Evolutionary conservation across 53 echinoderm and acorn worm genomes (phyloP), one percentile per base, ranked within the genome.

Genomic region (Mesocentrotus franciscanus): DNA sequence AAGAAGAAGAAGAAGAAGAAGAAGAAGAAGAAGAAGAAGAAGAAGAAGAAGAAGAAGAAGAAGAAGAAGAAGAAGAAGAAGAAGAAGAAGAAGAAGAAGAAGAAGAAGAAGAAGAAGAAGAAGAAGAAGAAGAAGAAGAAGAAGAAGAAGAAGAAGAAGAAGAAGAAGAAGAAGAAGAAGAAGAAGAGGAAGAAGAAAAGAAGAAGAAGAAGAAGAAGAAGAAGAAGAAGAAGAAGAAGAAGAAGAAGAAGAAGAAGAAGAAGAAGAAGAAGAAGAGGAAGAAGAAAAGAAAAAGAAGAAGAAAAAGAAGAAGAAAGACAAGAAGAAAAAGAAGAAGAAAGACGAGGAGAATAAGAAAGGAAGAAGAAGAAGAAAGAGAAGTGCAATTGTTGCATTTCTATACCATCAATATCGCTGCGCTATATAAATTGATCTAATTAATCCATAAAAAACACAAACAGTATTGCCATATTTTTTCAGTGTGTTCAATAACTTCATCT

Each of bases 201-300:
- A 1, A 20, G 5, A 4, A 70, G 5, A 26, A 26, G 5, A 4
- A 70, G 5, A 20, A 26, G 5, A 4, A 26, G 3, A 4, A 4
- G 5, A 4, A 4, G 3, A 26, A 20, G 3, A 1, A 2, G 1
- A 4, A 70, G 1, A 4, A 1, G n/a, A n/a, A n/a, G n/a, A n/a
- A n/a, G n/a, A n/a, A n/a, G n/a, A n/a, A n/a, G n/a, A n/a, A n/a
- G n/a, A n/a, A n/a, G n/a, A n/a, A n/a, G n/a, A n/a, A n/a, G n/a
- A n/a, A n/a, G n/a, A n/a, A n/a, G n/a, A n/a, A n/a, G n/a, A n/a
- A n/a, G n/a, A n/a, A n/a, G n/a, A n/a, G n/a, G n/a, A n/a, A n/a
- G n/a, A n/a, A n/a, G n/a, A n/a, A n/a, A n/a, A n/a, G n/a, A n/a
- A n/a, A n/a, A n/a, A n/a, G n/a, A n/a, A n/a, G n/a, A n/a, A n/a